Base-by-base conservation (phyloP, 2,888 invertebrate species). In the Mythimna loreyi region DNA sequence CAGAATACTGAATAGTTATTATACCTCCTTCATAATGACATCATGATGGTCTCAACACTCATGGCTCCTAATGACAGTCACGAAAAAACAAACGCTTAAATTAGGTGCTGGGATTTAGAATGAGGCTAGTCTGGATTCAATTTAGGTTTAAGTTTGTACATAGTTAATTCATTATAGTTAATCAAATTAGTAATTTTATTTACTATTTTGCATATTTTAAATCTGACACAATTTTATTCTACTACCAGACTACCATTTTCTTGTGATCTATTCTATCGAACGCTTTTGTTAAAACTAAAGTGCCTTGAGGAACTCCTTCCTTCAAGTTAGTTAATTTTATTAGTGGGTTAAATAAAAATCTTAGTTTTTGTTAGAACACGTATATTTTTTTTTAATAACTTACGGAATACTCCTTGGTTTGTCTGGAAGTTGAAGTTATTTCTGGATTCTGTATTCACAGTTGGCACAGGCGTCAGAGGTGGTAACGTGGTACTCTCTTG, bases 341-440 rank as follows among this genome's bases (percentile, higher is more conserved):
- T 47, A 33, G 21, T 64, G 52, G 52, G 21, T 56, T 74, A 30
- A 57, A 75, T 45, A 59, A 77, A 70, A 58, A 16, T 6, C n/a
- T 11, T 16, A 21, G 3, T 77, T 33, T 40, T 70, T 33, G 59
- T 76, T 69, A 25, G 30, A 43, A 43, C 23, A 52, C 33, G 0
- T 76, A 13, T 52, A n/a, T 52, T 78, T 62, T 25, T 53, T 45
- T 25, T 19, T 4, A n/a, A 13, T 0, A 47, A 74, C 76, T 76
- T 60, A 76, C 76, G 19, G 50, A 76, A 76, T 40, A 43, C 9
- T 43, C 60, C 61, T 47, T 59, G 47, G 55, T 36, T 65, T 0
- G 43, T 3, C 30, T 78, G 50, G 57, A 83, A 84, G 33, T 85
- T 77, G 53, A 85, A 85, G 72, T 1, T 81, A 16, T 78, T 85